Evolutionary conservation across 2,888 invertebrate genomes (phyloP).

Genomic region (Diaperis boleti): DNA sequence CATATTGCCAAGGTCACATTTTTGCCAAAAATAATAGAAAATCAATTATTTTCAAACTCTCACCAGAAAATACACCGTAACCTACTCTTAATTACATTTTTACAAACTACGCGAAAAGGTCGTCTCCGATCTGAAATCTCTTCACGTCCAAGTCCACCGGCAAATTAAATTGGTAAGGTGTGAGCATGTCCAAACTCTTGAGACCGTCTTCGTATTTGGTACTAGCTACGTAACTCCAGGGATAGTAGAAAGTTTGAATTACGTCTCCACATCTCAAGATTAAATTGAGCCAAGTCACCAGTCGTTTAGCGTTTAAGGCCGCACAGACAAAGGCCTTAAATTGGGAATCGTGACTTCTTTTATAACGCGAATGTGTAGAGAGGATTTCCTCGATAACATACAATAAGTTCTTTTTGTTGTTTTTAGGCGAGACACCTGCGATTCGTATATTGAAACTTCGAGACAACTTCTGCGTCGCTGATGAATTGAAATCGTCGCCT

Average conservation of each 20-base stretch:
- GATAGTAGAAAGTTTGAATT: conserved; percentile 79
- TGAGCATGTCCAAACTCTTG: conserved; percentile 85
- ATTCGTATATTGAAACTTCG: conserved; percentile 87
- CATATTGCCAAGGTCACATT: conserved; percentile 2
- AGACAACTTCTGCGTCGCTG: conserved; percentile 90
- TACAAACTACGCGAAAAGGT: conserved; percentile 20
- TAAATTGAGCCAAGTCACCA: conserved; percentile 90
- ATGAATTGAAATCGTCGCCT: conserved; percentile 90
- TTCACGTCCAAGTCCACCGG: conserved; percentile 94
- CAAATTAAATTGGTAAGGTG: conserved; percentile 84
- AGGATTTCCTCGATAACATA: conserved; percentile 90
- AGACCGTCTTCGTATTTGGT: conserved; percentile 95
- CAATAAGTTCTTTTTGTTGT: conserved; percentile 85
- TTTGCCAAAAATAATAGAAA: not conserved
- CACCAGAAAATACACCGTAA: too few relatives aligned
- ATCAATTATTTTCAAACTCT: not conserved
- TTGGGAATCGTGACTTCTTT: conserved; percentile 93
- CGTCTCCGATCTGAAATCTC: conserved; percentile 74
- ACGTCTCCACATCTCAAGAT: conserved; percentile 85
- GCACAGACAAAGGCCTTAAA: conserved; percentile 96
- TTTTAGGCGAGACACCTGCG: conserved; percentile 64
- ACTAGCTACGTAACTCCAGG: conserved; percentile 92
- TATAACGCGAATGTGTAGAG: conserved; percentile 86
- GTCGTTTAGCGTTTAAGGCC: conserved; percentile 82
- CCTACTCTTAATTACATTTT: conserved; percentile 9